Base-by-base conservation (phyloP, 2,113 vertebrate species). In the Labeo rohita region DNA sequence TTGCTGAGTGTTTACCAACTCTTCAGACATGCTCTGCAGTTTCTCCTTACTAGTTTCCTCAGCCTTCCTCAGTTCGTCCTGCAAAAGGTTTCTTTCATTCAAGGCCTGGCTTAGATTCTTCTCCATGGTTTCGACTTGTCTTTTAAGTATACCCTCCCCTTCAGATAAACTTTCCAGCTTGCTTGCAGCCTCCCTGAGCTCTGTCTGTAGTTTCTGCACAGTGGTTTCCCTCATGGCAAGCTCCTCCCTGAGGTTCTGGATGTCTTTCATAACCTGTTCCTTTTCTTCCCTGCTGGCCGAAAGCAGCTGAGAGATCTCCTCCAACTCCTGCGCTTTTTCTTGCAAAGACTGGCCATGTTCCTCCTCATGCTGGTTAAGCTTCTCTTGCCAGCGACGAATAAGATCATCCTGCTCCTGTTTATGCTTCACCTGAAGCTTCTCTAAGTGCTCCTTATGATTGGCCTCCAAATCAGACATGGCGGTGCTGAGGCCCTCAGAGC, bases 361-460 rank as follows among this genome's bases (percentile, higher is more conserved):
- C 39, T 97, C 94, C 83, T 95, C 92, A 87, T 95, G 95, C 81
- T 96, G 96, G 85, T 65, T 88, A 16, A 98, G 91, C 86, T 92
- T 97, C 87, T 93, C 94, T 84, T 96, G 94, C 96, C 95, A 98
- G 0, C 10, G 83, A 81, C 39, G 91, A 43, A 84, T 80, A 79
- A 95, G 73, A 52, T 96, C 92, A 87, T 93, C 93, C 66, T 96
- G 84, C 68, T 96, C 95, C 23, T 74, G 93, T 59, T 89, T 95
- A 11, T 97, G 96, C 47, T 68, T 84, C 3, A 94, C 90, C 6
- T 84, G 90, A 2, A 98, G 91, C 88, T 93, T 96, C 83, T 95
- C 94, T 21, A 98, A 89, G 85, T 98, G 96, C 66, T 96, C 96
- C 16, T 95, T 97, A 76, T 98, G 97, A 92, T 96, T 96, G 59